phyloP scores from a whole-genome alignment of 2,113 vertebrate species.

The Sminthopsis crassicaudata region DNA sequence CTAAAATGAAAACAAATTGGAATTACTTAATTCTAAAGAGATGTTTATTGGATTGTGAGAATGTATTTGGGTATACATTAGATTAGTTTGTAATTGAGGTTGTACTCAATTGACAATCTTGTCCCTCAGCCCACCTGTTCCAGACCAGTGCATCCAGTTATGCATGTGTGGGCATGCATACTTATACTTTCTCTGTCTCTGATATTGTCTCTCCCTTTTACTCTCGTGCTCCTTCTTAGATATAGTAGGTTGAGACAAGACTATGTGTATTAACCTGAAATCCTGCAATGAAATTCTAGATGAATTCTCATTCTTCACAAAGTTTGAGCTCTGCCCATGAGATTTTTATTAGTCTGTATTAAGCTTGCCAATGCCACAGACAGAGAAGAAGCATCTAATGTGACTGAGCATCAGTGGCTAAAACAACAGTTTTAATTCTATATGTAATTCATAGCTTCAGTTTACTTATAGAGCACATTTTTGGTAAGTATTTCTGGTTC shows the following conservation, averaged over 20 bases:
- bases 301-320: neutral
- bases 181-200: accelerated
- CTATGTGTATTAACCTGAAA: neutral
- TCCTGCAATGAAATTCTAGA: neutral
- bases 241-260: conserved; percentile 31
- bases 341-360: neutral
- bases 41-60: conserved; percentile 80
- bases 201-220: neutral
- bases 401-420: neutral
- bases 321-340: neutral
- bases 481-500: neutral
- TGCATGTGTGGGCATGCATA: neutral
- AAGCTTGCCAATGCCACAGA: neutral
- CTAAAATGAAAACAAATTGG: conserved; percentile 75
- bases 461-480: neutral
- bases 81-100: conserved; percentile 79
- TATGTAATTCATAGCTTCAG: neutral
- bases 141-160: conserved; percentile 43
- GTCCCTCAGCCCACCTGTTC: conserved; percentile 68
- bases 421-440: neutral
- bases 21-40: conserved; percentile 79
- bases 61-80: conserved; percentile 74
- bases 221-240: neutral
- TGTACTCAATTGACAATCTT: conserved; percentile 62
- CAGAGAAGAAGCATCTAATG: neutral